These are phyloP conservation scores for Magallana ariakensis DNA, from an alignment of 1,140 invertebrate species.

Conservation along the genomic window DNA sequence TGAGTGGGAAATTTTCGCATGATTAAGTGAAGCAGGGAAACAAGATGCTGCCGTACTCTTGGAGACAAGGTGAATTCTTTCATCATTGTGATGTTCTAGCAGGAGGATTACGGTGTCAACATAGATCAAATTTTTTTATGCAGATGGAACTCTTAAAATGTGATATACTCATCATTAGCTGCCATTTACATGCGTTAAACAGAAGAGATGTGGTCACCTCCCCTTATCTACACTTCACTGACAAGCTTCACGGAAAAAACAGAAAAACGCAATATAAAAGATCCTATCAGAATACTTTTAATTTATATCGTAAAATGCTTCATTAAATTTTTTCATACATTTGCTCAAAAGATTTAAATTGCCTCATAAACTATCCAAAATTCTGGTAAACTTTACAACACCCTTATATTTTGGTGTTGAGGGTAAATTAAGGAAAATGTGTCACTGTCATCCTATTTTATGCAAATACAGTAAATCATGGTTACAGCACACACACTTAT, in stretches of 20 bases:
- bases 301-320: slow-evolving; percentile 9
- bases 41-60: not conserved
- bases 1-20: not conserved
- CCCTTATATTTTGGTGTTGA: no score
- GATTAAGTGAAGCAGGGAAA: not conserved
- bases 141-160: not conserved
- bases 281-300: slow-evolving; percentile 1
- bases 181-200: slow-evolving; percentile 4
- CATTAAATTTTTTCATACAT: not conserved
- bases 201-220: not conserved
- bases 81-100: not conserved
- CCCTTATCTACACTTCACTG: not conserved
- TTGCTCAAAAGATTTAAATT: not conserved
- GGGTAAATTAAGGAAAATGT: no score
- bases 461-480: no score
- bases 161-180: slow-evolving; percentile 16
- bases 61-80: not conserved
- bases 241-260: not conserved
- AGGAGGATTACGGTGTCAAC: not conserved
- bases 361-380: slow-evolving; percentile 1
- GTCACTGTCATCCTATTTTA: no score
- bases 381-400: not conserved
- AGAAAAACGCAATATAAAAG: not conserved
- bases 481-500: no score
- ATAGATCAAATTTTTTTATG: slow-evolving; percentile 11